phyloP scores from a whole-genome alignment of 2,888 invertebrate genomes.

The Pammene fasciana region DNA sequence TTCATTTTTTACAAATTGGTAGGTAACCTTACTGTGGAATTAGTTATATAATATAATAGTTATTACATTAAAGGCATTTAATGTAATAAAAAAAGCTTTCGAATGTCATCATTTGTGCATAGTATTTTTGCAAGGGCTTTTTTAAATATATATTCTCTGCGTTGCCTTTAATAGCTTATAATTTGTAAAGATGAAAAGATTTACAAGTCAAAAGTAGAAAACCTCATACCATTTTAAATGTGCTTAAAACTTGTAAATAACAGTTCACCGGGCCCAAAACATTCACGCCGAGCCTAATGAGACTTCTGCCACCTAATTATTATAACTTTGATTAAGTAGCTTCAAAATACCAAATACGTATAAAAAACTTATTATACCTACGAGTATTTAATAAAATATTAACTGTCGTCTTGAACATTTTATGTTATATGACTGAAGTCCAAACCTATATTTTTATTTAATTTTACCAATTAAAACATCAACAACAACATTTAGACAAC shows the following conservation, averaged over 20 bases:
- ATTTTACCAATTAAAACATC: background rate
- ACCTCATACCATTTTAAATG: conserved; percentile 46
- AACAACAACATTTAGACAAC: background rate
- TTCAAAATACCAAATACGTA: conserved; percentile 23
- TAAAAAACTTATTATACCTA: conserved; percentile 17
- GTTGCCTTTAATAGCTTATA: too few relatives aligned
- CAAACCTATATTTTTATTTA: background rate
- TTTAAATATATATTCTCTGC: too few relatives aligned
- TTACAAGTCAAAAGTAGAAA: conserved; percentile 23
- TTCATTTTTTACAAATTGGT: conserved; percentile 26
- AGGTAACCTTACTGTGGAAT: conserved; percentile 15
- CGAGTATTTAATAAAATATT: too few relatives aligned
- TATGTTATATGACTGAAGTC: background rate
- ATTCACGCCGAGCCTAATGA: conserved; percentile 36
- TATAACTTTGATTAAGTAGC: conserved; percentile 31
- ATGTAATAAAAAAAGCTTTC: conserved; percentile 5
- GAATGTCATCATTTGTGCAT: background rate
- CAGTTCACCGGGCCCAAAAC: conserved; percentile 35
- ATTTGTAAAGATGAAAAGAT: background rate
- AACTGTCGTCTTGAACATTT: conserved; percentile 8
- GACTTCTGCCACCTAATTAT: conserved; percentile 39
- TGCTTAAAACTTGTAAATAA: conserved; percentile 36
- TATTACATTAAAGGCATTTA: conserved; percentile 4
- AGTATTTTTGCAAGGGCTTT: too few relatives aligned
- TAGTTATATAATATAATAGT: conserved; percentile 5